These are phyloP conservation scores for Ceyx erithaca DNA, from an alignment of 2,797 vertebrate genomes.

Conservation along the genomic window DNA sequence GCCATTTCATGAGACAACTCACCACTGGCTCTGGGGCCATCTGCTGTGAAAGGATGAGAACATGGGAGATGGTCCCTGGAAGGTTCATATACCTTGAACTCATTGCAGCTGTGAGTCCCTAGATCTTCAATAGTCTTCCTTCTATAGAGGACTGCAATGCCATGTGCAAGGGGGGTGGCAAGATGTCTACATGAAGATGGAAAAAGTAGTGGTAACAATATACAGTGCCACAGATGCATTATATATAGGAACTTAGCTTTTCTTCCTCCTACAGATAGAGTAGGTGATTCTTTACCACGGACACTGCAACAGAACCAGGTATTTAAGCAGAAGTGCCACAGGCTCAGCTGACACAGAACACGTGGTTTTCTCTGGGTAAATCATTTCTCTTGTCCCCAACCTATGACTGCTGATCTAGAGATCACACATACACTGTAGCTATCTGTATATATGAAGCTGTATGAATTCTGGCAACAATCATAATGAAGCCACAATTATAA, in stretches of 20 bases:
- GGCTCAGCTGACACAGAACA: neutral
- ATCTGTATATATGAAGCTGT: neutral
- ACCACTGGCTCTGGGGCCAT: too few species aligned
- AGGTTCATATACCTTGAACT: neutral
- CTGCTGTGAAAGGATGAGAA: neutral
- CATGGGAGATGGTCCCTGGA: neutral
- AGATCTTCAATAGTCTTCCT: neutral
- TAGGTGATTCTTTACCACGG: neutral
- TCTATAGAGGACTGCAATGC: neutral
- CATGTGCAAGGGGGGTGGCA: neutral
- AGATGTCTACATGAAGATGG: neutral
- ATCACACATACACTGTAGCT: neutral
- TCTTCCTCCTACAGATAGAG: neutral
- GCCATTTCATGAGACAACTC: neutral
- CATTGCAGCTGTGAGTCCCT: neutral
- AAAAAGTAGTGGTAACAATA: neutral
- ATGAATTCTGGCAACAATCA: neutral
- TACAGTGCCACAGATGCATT: neutral
- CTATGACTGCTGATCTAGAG: neutral
- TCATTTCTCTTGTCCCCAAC: neutral
- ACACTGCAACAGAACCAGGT: neutral
- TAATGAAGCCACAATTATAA: neutral
- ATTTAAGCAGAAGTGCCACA: neutral
- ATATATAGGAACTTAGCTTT: neutral
- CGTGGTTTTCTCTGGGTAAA: neutral